Evolutionary conservation across 2,113 vertebrate genomes (phyloP), one percentile per base, ranked within the genome.

Genomic region (Camelus dromedarius): DNA sequence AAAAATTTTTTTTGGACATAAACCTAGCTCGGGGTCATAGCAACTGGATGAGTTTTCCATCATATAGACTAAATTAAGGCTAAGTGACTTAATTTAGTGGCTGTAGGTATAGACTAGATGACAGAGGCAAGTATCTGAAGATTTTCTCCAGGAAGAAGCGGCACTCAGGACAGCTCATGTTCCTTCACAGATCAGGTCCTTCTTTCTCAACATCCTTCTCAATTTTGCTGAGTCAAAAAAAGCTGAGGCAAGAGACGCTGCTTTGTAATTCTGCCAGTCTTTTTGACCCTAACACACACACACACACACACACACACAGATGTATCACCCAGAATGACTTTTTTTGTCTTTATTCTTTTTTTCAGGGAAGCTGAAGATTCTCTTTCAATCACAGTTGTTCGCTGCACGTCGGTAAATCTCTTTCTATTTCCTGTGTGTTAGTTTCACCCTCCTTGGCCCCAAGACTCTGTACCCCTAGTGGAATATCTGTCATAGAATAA

Each of bases 341-440:
- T 5, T 0, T 89, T 94, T 90, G 50, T 97, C 56, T 98, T 89
- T 60, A 20, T 86, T 86, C 24, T 26, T 11, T 97, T 16, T 91
- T 96, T 30, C 98, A 99, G 99, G 98, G 99, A 99, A 76, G 98
- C 99, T 2, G 99, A 99, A 42, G 99, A 99, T 20, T 98, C 99
- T 95, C 98, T 99, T 95, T 98, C 97, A 32, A 97, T 99, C 97
- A 99, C 99, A 1, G 87, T 99, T 96, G 98, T 99, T 95, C 99
- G 99, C 96, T 99, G 99, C 98, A 98, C 98, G 0, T 99, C 98
- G 92, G 99, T 99, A 98, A 99, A 97, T 98, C 75, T 97, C 89
- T 96, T 94, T 89, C 69, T 96, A 18, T 19, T 93, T 96, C 64
- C 24, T 85, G 15, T 75, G 84, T 60, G 15, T 95, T 87, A 66